These are phyloP conservation scores for Myotis yumanensis DNA, from an alignment of 2,113 vertebrate genomes.

Conservation along the genomic window DNA sequence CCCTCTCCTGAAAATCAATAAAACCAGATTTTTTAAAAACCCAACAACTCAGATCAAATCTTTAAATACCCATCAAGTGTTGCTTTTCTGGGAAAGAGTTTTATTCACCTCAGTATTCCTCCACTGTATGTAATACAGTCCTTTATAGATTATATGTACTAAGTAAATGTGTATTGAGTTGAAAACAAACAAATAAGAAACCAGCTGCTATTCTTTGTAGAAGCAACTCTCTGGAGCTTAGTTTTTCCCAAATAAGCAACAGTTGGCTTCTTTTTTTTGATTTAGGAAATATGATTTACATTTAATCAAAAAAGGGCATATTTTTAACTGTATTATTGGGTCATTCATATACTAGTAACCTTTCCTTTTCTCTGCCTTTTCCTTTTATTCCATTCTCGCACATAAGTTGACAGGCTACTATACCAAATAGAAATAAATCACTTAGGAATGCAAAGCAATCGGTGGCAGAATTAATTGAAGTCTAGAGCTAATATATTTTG, in stretches of 20 bases:
- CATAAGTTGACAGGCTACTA: neutral
- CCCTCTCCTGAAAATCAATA: too few species aligned
- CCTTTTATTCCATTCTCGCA: neutral
- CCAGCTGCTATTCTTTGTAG: neutral
- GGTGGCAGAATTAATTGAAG: neutral
- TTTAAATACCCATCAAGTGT: neutral
- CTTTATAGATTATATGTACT: neutral
- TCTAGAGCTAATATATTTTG: neutral
- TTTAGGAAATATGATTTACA: neutral
- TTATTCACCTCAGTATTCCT: neutral
- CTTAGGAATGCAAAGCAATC: neutral
- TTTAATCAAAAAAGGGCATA: neutral
- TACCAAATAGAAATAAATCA: neutral
- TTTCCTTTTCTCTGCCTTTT: neutral
- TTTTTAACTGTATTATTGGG: neutral
- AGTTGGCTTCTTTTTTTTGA: neutral
- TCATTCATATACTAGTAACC: neutral
- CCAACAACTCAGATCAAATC: neutral
- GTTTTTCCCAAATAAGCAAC: neutral
- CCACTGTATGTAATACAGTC: neutral
- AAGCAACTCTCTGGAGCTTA: neutral
- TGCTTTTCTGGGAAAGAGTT: neutral
- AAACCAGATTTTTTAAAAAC: too few species aligned
- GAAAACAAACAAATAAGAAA: neutral
- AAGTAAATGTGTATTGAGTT: neutral